Percentiles rank a stretch among this genome's conserved stretches.
These are phyloP conservation scores for Andrena minutula DNA, from an alignment of 2,888 invertebrate genomes.

Conservation along the genomic window DNA sequence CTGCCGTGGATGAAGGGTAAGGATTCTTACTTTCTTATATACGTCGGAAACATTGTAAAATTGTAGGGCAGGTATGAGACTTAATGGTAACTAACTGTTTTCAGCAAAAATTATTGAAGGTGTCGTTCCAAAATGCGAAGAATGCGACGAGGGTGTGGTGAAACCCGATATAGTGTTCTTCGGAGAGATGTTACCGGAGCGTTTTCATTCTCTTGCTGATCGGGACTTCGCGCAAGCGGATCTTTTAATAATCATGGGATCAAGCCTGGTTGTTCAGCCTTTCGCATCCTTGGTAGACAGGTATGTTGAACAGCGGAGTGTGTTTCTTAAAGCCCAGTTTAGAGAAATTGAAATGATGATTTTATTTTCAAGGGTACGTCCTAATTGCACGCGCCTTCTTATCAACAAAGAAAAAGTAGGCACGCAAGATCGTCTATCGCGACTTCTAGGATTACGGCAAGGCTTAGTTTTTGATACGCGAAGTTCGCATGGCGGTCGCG, in stretches of 20 bases:
- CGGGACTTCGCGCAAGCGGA: slow-evolving; percentile 95
- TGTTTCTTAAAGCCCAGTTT: not conserved
- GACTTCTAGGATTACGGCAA: slow-evolving; percentile 85
- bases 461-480: slow-evolving; percentile 90
- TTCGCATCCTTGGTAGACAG: slow-evolving; percentile 95
- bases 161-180: slow-evolving; percentile 99
- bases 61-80: too few relatives aligned
- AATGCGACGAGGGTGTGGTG: slow-evolving; percentile 91
- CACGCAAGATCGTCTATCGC: slow-evolving; percentile 80
- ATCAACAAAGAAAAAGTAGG: slow-evolving; percentile 92
- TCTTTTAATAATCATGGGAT: slow-evolving; percentile 97
- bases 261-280: slow-evolving; percentile 97
- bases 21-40: slow-evolving; percentile 14
- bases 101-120: slow-evolving; percentile 91
- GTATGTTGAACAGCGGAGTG: slow-evolving; percentile 84
- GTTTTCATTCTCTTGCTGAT: slow-evolving; percentile 90
- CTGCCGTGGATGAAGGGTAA: slow-evolving; percentile 95
- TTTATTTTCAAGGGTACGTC: slow-evolving; percentile 86
- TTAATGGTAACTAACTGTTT: not conserved
- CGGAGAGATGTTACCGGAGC: slow-evolving; percentile 94
- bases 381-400: slow-evolving; percentile 92
- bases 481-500: slow-evolving; percentile 87
- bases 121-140: slow-evolving; percentile 91
- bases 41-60: too few relatives aligned
- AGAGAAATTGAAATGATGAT: not conserved